Evolutionary conservation across 2,113 vertebrate genomes (phyloP).

Genomic region (Sinocyclocheilus anshuiensis): DNA sequence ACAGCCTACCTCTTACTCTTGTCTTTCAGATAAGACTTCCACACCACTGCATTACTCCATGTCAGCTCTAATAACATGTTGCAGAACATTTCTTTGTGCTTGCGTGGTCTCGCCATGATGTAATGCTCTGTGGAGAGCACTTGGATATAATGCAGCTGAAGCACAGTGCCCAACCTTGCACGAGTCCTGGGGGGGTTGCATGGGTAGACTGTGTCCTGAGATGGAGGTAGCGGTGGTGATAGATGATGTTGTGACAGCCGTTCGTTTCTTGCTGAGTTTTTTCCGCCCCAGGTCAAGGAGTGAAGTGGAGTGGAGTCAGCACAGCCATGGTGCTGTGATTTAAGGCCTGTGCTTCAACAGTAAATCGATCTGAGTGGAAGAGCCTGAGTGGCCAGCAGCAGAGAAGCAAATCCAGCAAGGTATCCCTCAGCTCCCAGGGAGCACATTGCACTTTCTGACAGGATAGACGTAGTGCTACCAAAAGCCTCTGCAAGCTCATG

Average conservation of each 20-base stretch:
- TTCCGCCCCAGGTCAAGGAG: slow-evolving; percentile 43
- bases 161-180: slow-evolving; percentile 24
- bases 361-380: slow-evolving; percentile 51
- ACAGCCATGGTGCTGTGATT: slow-evolving; percentile 50
- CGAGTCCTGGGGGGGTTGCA: slow-evolving; percentile 11
- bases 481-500: slow-evolving; percentile 6
- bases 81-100: slow-evolving; percentile 37
- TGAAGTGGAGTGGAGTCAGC: slow-evolving; percentile 52
- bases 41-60: slow-evolving; percentile 22
- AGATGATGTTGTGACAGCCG: slow-evolving; percentile 54
- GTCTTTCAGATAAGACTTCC: slow-evolving; percentile 25
- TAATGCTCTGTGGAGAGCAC: slow-evolving; percentile 42
- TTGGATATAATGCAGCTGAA: slow-evolving; percentile 43
- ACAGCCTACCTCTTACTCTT: not conserved
- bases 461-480: not conserved
- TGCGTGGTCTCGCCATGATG: slow-evolving; percentile 47
- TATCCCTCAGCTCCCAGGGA: slow-evolving; percentile 3
- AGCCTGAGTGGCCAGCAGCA: slow-evolving; percentile 34
- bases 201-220: slow-evolving; percentile 20
- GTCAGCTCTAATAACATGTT: slow-evolving; percentile 52
- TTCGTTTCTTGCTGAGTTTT: slow-evolving; percentile 43
- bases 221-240: slow-evolving; percentile 42
- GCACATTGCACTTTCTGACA: slow-evolving; percentile 19
- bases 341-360: slow-evolving; percentile 49
- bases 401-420: slow-evolving; percentile 35